A percentile compares a stretch with the other conserved stretches of the same genome.
phyloP scores from a whole-genome alignment of 2,888 invertebrate genomes.

The Macrophya annulata region DNA sequence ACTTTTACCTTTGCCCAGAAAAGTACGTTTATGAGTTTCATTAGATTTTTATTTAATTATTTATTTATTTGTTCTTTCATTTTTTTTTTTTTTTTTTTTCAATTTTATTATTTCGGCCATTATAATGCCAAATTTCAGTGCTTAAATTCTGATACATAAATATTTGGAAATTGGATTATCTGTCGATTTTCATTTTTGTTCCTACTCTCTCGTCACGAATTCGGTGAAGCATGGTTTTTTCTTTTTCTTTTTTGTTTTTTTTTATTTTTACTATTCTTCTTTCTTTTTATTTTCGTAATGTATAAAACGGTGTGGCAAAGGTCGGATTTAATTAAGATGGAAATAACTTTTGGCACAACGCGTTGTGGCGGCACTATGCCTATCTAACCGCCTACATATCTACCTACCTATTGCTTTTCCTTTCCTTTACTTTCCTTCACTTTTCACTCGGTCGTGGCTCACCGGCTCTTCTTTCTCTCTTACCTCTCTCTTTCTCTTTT shows the following conservation, averaged over 20 bases:
- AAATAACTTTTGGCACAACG: constrained; percentile 60
- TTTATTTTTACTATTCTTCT: no score
- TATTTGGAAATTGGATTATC: background rate
- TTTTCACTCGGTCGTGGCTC: constrained; percentile 48
- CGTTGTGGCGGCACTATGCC: background rate
- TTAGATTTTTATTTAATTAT: no score
- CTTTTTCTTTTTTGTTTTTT: no score
- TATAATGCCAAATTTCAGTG: no score
- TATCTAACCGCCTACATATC: background rate
- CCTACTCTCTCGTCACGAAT: background rate
- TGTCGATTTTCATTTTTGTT: background rate
- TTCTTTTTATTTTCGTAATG: background rate
- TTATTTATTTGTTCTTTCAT: no score
- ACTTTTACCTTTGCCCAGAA: background rate
- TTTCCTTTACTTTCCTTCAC: constrained; percentile 6
- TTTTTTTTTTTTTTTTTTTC: no score
- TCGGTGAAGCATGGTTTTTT: background rate
- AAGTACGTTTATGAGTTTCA: background rate
- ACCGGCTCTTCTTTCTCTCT: constrained; percentile 6
- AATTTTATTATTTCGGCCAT: no score
- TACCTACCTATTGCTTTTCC: background rate
- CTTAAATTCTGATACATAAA: background rate
- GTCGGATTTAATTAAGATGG: constrained; percentile 64
- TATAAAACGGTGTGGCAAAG: constrained; percentile 52
- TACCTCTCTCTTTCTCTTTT: background rate